A percentile compares a stretch with the other conserved stretches of the same genome.
Evolutionary conservation across 1,140 invertebrate genomes (phyloP).

Genomic region (Polyergus mexicanus): DNA sequence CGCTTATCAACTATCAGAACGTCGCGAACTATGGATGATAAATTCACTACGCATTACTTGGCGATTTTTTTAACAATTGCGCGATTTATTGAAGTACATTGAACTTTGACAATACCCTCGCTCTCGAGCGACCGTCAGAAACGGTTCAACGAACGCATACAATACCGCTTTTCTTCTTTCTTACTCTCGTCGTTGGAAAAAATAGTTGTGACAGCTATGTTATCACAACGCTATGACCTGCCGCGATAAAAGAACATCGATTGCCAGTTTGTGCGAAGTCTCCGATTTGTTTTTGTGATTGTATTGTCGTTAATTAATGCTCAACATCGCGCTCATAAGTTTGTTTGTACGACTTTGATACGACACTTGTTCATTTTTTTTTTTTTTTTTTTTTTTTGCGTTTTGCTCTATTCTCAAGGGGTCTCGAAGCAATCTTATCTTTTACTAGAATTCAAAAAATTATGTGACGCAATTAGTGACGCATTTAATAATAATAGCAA

Average conservation of each 20-base stretch:
- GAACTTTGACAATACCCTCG: constrained; percentile 27
- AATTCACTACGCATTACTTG: constrained; percentile 4
- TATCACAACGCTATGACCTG: constrained; percentile 13
- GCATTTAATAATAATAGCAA: too few species aligned
- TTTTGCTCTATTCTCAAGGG: background rate
- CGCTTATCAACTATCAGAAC: constrained; percentile 16
- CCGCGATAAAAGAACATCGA: constrained; percentile 48
- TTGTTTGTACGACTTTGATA: constrained; percentile 24
- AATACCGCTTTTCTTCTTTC: background rate
- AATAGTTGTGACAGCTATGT: background rate
- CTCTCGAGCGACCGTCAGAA: constrained; percentile 14
- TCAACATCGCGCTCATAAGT: background rate
- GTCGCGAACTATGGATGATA: background rate
- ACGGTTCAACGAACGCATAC: background rate
- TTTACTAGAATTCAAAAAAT: background rate
- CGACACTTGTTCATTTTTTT: background rate
- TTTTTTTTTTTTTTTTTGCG: background rate
- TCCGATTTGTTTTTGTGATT: constrained; percentile 12
- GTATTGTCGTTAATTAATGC: constrained; percentile 27
- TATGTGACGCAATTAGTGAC: too few species aligned
- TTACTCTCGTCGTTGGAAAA: background rate
- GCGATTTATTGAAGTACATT: constrained; percentile 35
- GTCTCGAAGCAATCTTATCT: background rate
- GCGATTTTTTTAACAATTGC: constrained; percentile 41
- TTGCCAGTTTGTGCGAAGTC: constrained; percentile 42